Base-by-base conservation (phyloP, 2,113 vertebrate species). In the Silurus glanis region DNA sequence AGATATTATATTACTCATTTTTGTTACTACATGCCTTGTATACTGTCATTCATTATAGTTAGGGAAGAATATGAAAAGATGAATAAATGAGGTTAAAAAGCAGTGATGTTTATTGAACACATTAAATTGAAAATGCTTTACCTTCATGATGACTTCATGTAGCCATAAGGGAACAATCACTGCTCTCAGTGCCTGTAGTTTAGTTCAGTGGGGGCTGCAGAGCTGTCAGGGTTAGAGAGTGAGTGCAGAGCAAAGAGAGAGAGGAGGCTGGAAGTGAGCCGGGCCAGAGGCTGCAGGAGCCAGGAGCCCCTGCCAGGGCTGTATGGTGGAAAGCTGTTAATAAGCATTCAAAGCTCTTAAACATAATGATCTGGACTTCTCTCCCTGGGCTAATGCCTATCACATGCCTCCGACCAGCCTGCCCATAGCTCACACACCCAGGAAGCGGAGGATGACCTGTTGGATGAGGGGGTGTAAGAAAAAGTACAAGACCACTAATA, bases 311-410 rank as follows among this genome's bases (percentile, higher is more conserved):
- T 91, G 91, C 90, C 90, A 93, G 90, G 76, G 88, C 88, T 89
- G 88, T 95, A 94, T 89, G 94, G 94, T 95, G 94, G 92, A 94
- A 93, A 95, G 93, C 94, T 95, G 93, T 95, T 95, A 96, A 96
- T 93, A 83, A 95, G 93, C 94, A 95, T 95, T 96, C 94, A 94
- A 94, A 94, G 89, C 91, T 92, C 93, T 95, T 94, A 94, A 94
- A 92, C 87, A 91, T 92, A 92, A 96, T 95, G 91, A 91, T 94
- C 92, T 94, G 92, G 92, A 90, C 92, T 93, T 94, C 91, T 93
- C 90, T 90, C 92, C 93, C 89, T 91, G 88, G 93, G 92, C 91
- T 94, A 94, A 94, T 86, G 66, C 83, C 83, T 94, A 94, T 93
- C 93, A 89, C 92, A 93, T 92, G 92, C 86, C 86, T 88, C 83